phyloP scores from a whole-genome alignment of 2,113 vertebrate species.

The Limanda limanda region DNA sequence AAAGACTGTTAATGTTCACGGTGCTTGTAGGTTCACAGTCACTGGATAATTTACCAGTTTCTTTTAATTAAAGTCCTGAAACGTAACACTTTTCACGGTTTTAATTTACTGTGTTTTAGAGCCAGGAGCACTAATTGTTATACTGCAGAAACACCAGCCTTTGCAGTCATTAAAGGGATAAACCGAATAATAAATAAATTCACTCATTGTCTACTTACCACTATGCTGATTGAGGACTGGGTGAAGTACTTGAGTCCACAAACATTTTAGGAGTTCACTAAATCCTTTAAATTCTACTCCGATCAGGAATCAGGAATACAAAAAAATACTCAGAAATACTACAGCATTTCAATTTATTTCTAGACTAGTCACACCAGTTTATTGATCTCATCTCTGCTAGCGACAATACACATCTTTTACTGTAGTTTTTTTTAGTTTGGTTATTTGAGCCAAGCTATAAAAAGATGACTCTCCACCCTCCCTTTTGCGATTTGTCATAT shows the following conservation, averaged over 20 bases:
- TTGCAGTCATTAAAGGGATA: background rate
- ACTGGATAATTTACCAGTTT: background rate
- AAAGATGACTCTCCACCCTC: background rate
- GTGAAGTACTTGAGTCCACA: too few relatives aligned
- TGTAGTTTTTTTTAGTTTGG: background rate
- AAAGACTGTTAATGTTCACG: too few relatives aligned
- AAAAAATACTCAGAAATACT: background rate
- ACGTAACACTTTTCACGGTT: background rate
- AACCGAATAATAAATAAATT: background rate
- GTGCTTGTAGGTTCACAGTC: background rate
- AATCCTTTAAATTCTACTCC: background rate
- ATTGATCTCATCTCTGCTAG: too few relatives aligned
- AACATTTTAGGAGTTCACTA: too few relatives aligned
- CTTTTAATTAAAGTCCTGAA: background rate
- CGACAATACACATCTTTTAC: too few relatives aligned
- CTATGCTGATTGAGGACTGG: too few relatives aligned
- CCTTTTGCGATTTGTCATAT: background rate
- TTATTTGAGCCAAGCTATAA: background rate
- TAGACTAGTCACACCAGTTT: too few relatives aligned
- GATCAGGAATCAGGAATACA: background rate
- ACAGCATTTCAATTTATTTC: too few relatives aligned
- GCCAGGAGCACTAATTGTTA: too few relatives aligned
- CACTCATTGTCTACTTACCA: too few relatives aligned
- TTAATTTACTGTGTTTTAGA: background rate
- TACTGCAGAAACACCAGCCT: too few relatives aligned